Percentiles rank a stretch among this genome's conserved stretches.
These are phyloP conservation scores for Pangasius sanitwongsei DNA, from an alignment of 2,797 vertebrate species.

Conservation along the genomic window DNA sequence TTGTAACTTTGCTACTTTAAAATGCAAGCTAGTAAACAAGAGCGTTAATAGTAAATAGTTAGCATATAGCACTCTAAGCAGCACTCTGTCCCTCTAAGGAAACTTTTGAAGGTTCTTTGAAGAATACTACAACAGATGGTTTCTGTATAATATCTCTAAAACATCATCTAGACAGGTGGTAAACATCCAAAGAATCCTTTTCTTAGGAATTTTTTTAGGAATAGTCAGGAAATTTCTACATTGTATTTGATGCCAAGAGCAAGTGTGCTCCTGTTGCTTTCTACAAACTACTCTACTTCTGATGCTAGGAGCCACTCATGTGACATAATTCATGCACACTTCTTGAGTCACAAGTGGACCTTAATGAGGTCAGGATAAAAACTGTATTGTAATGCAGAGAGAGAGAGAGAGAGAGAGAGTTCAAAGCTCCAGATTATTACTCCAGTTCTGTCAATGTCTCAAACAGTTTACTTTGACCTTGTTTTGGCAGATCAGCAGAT, in stretches of 20 bases:
- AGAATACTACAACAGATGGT: neutral
- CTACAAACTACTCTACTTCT: neutral
- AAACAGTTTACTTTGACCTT: slow-evolving; percentile 18
- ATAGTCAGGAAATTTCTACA: neutral
- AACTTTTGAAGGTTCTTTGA: neutral
- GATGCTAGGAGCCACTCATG: neutral
- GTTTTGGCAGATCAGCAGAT: slow-evolving; percentile 38
- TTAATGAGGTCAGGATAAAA: neutral
- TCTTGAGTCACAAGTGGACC: neutral
- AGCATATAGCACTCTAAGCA: neutral
- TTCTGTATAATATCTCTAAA: neutral
- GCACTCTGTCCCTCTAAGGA: no score
- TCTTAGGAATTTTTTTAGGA: neutral
- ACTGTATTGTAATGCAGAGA: neutral
- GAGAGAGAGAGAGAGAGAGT: neutral
- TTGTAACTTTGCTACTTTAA: neutral
- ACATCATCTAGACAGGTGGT: neutral
- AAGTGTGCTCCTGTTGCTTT: neutral
- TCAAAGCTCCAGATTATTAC: neutral
- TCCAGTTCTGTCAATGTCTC: neutral
- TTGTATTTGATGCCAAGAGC: neutral
- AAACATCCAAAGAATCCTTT: neutral
- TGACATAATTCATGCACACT: neutral
- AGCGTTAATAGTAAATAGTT: neutral
- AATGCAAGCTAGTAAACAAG: neutral